Conservation (phyloP, 2,888 invertebrate genomes). For the Rhopalosiphum nymphaeae region DNA sequence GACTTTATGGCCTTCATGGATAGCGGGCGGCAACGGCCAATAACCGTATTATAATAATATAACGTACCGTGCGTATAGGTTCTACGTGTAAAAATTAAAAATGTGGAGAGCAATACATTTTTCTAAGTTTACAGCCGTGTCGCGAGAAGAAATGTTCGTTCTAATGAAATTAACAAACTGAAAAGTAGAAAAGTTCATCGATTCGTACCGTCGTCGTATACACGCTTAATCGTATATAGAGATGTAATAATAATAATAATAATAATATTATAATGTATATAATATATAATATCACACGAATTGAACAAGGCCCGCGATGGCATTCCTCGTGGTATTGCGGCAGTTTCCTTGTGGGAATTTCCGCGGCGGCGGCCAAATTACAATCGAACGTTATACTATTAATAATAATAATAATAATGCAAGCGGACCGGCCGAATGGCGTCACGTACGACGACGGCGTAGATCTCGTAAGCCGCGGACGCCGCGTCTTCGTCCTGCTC, state of each 20-base stretch:
- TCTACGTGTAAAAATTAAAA: background rate
- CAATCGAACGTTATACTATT: slow-evolving; percentile 47
- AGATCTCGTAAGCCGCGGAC: slow-evolving; percentile 2
- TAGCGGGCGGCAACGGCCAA: background rate
- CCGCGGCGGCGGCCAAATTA: slow-evolving; percentile 53
- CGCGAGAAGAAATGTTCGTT: background rate
- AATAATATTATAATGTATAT: background rate
- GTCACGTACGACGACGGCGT: slow-evolving; percentile 53
- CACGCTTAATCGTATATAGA: background rate
- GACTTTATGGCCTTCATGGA: background rate
- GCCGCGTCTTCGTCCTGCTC: background rate
- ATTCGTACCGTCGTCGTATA: background rate
- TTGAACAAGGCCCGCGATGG: background rate
- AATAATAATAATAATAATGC: slow-evolving; percentile 29
- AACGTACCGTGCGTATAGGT: no score
- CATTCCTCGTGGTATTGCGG: slow-evolving; percentile 31
- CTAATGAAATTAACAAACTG: background rate
- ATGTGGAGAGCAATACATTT: background rate
- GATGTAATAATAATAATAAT: background rate
- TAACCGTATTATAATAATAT: background rate
- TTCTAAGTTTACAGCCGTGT: background rate
- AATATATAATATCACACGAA: background rate
- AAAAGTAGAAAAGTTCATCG: background rate
- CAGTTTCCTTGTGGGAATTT: slow-evolving; percentile 61
- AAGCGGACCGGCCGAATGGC: slow-evolving; percentile 47